These are phyloP conservation scores for Equus quagga DNA, from an alignment of 2,113 vertebrate genomes.

Conservation along the genomic window DNA sequence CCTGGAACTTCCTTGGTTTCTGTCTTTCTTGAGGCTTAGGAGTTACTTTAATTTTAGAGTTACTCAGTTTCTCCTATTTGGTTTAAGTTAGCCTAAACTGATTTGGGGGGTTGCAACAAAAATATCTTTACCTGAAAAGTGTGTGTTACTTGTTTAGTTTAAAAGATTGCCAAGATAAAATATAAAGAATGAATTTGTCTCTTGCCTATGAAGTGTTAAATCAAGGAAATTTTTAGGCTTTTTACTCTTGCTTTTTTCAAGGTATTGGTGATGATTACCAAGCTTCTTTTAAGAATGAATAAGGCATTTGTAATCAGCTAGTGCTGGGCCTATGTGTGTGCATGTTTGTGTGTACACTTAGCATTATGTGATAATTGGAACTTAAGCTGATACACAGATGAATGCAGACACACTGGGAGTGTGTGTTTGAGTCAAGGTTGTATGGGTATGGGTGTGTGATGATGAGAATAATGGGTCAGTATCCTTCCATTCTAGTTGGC, in stretches of 20 bases:
- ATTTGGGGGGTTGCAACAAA: background rate
- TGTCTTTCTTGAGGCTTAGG: background rate
- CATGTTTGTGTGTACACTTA: background rate
- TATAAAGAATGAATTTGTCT: background rate
- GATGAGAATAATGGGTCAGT: background rate
- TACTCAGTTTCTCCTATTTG: background rate
- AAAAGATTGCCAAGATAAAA: slow-evolving; percentile 21
- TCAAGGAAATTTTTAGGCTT: background rate
- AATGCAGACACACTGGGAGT: background rate
- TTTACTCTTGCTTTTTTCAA: background rate
- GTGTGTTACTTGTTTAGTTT: background rate
- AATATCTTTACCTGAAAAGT: background rate
- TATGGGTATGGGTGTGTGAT: background rate
- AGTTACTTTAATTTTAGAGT: slow-evolving; percentile 1
- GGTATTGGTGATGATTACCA: background rate
- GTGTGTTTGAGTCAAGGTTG: background rate
- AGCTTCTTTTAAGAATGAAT: background rate
- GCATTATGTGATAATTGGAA: background rate
- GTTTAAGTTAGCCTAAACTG: background rate
- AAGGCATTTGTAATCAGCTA: background rate
- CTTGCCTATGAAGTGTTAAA: background rate
- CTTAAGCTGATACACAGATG: background rate
- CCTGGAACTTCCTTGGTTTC: background rate
- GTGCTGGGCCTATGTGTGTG: background rate
- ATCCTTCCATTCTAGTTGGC: background rate